A percentile compares a stretch with the other conserved stretches of the same genome.
phyloP scores from a whole-genome alignment of 2,888 invertebrate species.

The Acleris holmiana region DNA sequence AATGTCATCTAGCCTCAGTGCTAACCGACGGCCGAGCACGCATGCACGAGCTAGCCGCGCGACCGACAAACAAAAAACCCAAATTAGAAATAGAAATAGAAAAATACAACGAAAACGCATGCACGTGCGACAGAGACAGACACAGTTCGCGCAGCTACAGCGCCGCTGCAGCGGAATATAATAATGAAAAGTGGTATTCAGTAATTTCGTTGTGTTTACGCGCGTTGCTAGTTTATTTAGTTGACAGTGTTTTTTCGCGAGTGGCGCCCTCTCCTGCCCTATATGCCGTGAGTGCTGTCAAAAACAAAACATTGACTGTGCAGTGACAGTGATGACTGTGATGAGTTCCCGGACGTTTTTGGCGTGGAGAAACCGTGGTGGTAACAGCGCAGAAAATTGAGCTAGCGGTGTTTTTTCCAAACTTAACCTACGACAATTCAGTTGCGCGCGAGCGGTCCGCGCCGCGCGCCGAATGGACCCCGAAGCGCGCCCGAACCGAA shows the following conservation, averaged over 20 bases:
- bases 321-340: conserved; percentile 1
- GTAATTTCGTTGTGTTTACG: conserved; percentile 83
- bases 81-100: conserved; percentile 48
- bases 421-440: conserved; percentile 82
- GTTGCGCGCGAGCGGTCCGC: conserved; percentile 80
- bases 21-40: conserved; percentile 70
- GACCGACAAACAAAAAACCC: conserved; percentile 37
- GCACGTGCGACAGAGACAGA: conserved; percentile 71
- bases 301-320: conserved; percentile 73
- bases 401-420: conserved; percentile 77
- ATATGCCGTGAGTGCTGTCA: conserved; percentile 67
- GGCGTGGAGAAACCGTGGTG: conserved; percentile 58
- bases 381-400: conserved; percentile 74
- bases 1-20: conserved; percentile 82
- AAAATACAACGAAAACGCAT: conserved; percentile 68
- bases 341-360: conserved; percentile 59
- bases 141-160: conserved; percentile 55
- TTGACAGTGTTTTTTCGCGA: conserved; percentile 60
- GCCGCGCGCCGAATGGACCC: conserved; percentile 66
- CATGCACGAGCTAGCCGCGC: conserved; percentile 62
- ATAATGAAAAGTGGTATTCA: conserved; percentile 83
- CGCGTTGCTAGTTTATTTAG: conserved; percentile 81
- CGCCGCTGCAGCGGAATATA: conserved; percentile 81
- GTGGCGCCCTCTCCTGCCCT: conserved; percentile 70
- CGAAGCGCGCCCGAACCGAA: conserved; percentile 55